Conservation (phyloP, 2,113 vertebrate species). For the Peromyscus leucopus region DNA sequence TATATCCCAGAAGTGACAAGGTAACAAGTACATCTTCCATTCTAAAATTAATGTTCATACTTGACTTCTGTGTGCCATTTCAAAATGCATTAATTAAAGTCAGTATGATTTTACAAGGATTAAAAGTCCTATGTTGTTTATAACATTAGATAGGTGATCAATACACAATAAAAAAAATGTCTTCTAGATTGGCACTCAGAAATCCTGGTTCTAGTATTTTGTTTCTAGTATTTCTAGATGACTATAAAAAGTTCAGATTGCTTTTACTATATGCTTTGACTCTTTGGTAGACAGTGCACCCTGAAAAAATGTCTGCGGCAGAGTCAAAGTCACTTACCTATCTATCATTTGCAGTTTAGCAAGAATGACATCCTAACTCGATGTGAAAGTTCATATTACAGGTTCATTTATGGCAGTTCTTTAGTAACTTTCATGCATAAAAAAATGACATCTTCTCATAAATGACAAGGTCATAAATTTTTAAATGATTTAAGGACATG, state of each 20-base stretch:
- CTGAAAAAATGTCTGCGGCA: neutral
- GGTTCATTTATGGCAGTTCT: neutral
- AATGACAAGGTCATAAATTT: constrained; percentile 30
- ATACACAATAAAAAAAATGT: neutral
- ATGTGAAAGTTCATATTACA: constrained; percentile 16
- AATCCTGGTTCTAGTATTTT: constrained; percentile 42
- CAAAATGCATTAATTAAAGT: neutral
- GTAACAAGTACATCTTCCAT: neutral
- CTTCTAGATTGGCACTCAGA: constrained; percentile 3
- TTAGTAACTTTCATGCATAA: neutral
- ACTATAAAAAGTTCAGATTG: neutral
- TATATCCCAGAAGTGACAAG: neutral
- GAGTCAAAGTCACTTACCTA: neutral
- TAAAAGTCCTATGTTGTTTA: neutral
- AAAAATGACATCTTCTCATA: constrained; percentile 32
- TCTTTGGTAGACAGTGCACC: neutral
- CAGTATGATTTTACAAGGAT: neutral
- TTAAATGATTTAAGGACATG: constrained; percentile 1
- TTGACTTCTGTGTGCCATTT: neutral
- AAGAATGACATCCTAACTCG: constrained; percentile 37
- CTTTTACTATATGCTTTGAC: neutral
- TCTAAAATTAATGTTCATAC: constrained; percentile 21
- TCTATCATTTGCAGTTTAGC: constrained; percentile 7
- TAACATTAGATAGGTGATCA: constrained; percentile 10
- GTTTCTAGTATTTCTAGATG: constrained; percentile 6